These are phyloP conservation scores for Helicoverpa zea DNA, from an alignment of 1,140 invertebrate genomes.

Conservation along the genomic window DNA sequence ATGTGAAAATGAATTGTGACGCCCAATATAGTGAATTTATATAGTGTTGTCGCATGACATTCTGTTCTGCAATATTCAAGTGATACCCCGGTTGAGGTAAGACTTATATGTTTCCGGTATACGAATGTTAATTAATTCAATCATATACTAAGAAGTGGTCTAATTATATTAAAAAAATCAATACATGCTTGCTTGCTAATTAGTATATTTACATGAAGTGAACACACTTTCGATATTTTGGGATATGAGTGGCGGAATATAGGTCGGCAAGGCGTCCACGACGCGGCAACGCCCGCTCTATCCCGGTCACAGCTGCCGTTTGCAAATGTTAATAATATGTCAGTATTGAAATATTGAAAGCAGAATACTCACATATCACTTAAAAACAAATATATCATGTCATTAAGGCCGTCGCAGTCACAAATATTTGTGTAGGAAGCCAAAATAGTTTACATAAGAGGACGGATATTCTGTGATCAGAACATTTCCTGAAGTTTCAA, in stretches of 20 bases:
- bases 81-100: not conserved
- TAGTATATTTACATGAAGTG: constrained; percentile 48
- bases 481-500: not conserved
- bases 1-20: constrained; percentile 3
- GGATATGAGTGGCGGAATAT: constrained; percentile 82
- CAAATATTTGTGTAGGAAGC: not conserved
- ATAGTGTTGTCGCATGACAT: constrained; percentile 12
- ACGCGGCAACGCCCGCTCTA: constrained; percentile 80
- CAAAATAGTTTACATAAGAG: constrained; percentile 27
- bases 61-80: not conserved
- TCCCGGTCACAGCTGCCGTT: constrained; percentile 80
- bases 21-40: constrained; percentile 20
- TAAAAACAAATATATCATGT: not conserved
- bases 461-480: not conserved
- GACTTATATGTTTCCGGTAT: not conserved
- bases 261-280: constrained; percentile 77
- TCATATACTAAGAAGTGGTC: too few species aligned
- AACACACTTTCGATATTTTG: constrained; percentile 81
- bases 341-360: not conserved
- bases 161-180: too few species aligned
- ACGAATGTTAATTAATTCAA: not conserved
- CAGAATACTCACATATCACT: not conserved
- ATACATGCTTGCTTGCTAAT: constrained; percentile 38
- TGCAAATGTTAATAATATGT: constrained; percentile 64
- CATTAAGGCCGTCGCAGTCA: not conserved